Evolutionary conservation across 1,140 invertebrate genomes (phyloP).

Genomic region (Ruditapes philippinarum): DNA sequence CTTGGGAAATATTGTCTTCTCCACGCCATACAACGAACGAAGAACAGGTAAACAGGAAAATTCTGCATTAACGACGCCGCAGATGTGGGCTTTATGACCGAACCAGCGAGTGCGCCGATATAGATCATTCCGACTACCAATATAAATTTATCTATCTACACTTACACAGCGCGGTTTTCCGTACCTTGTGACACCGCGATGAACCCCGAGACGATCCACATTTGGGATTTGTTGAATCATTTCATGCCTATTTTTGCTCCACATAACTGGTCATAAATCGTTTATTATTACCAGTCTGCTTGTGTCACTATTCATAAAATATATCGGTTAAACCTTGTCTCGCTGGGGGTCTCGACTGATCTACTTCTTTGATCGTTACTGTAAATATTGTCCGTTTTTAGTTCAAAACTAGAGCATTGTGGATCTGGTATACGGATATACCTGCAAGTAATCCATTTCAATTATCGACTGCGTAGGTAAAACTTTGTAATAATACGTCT

Average conservation of each 20-base stretch:
- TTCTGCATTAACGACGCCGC: too few relatives aligned
- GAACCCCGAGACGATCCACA: background rate
- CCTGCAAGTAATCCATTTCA: background rate
- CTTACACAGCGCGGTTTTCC: too few relatives aligned
- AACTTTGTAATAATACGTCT: slow-evolving; percentile 46
- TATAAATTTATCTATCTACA: too few relatives aligned
- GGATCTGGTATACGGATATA: slow-evolving; percentile 52
- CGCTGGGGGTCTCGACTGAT: background rate
- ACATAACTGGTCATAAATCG: slow-evolving; percentile 46
- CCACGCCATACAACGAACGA: too few relatives aligned
- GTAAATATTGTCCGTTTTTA: background rate
- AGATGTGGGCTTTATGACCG: too few relatives aligned
- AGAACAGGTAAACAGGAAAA: too few relatives aligned
- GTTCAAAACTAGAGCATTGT: background rate
- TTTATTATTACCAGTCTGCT: background rate
- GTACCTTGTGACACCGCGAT: background rate
- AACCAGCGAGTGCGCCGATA: too few relatives aligned
- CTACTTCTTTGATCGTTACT: background rate
- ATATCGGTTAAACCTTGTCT: background rate
- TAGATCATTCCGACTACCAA: too few relatives aligned
- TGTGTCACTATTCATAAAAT: slow-evolving; percentile 13
- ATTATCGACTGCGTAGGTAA: slow-evolving; percentile 21
- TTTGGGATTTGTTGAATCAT: slow-evolving; percentile 27
- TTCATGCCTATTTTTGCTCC: background rate
- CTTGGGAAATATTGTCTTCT: too few relatives aligned